Conservation (phyloP, 1,140 invertebrate genomes). For the Oscheius sp. region DNA sequence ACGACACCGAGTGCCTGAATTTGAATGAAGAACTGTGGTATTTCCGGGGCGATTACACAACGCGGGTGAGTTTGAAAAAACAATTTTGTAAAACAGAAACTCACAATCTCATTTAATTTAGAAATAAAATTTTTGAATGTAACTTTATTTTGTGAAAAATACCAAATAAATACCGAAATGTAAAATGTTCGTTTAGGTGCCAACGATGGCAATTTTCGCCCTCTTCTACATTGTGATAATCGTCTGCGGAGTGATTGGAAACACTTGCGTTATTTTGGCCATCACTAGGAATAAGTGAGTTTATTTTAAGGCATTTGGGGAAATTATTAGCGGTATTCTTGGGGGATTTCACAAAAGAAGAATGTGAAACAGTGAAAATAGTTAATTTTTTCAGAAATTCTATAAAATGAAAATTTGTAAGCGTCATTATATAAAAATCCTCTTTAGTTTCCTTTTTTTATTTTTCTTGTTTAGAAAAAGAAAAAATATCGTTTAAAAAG, state of each 20-base stretch:
- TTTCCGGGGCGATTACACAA: slow-evolving; percentile 24
- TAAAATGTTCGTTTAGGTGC: neutral
- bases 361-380: no score
- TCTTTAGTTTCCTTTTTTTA: no score
- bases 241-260: slow-evolving; percentile 39
- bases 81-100: neutral
- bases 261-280: slow-evolving; percentile 43
- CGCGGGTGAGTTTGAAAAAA: slow-evolving; percentile 17
- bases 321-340: no score
- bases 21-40: slow-evolving; percentile 33
- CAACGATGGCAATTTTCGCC: slow-evolving; percentile 35
- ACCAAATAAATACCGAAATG: no score
- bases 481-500: no score
- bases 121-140: neutral
- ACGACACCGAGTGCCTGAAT: slow-evolving; percentile 30
- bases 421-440: no score
- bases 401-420: no score
- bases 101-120: neutral
- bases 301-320: no score
- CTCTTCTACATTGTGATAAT: slow-evolving; percentile 42
- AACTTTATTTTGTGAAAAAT: neutral
- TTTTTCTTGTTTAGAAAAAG: no score
- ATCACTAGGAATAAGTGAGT: slow-evolving; percentile 47
- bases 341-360: no score
- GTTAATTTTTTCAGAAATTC: no score